Conservation (phyloP, 2,888 invertebrate species). For the Escarpia spicata region DNA sequence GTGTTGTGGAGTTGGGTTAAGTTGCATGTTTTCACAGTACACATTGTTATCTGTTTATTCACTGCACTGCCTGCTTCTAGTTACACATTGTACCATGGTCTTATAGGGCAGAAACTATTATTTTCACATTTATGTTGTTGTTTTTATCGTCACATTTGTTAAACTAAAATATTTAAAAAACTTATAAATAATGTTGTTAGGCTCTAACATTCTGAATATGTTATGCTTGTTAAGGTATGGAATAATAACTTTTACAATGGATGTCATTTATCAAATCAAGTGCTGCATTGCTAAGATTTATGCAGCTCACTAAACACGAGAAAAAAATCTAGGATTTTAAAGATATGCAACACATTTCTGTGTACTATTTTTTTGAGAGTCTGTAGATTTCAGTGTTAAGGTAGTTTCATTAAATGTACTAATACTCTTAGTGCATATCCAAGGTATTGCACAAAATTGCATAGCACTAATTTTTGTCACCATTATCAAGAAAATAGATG, state of each 20-base stretch:
- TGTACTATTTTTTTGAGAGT: neutral
- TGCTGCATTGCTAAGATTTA: neutral
- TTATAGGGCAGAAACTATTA: neutral
- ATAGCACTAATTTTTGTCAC: neutral
- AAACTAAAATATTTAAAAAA: neutral
- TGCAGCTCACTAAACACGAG: neutral
- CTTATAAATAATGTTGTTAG: neutral
- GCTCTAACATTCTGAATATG: neutral
- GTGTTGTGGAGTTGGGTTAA: neutral
- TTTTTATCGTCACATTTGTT: neutral
- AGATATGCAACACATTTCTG: neutral
- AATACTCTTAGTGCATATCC: too few species aligned
- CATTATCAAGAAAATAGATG: neutral
- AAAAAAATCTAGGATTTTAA: neutral
- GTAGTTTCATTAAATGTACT: neutral
- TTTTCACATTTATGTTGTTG: neutral
- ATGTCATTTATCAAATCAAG: neutral
- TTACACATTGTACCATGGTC: neutral
- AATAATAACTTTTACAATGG: neutral
- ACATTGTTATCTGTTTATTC: neutral
- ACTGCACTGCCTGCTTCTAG: neutral
- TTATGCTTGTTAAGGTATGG: neutral
- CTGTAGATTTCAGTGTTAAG: neutral
- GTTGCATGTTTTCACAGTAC: neutral
- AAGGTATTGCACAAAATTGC: too few species aligned